phyloP scores from a whole-genome alignment of 2,113 vertebrate genomes.

The Tricholaema leucomelas region DNA sequence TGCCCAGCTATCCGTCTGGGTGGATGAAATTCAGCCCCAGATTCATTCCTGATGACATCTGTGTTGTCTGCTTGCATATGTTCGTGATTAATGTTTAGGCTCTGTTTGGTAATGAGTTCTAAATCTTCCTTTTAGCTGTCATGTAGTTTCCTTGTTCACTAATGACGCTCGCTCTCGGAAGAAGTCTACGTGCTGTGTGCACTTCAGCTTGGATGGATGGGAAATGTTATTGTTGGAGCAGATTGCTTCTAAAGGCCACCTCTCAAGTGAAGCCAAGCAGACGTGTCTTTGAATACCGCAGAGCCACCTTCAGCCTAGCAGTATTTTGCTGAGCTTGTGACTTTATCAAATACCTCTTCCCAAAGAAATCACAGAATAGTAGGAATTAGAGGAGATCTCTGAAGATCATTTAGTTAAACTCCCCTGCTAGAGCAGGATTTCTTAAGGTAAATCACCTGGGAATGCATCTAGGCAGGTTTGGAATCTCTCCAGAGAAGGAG shows the following conservation, averaged over 20 bases:
- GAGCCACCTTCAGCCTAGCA: neutral
- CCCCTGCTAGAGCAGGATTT: too few species aligned
- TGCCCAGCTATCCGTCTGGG: neutral
- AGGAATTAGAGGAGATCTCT: too few species aligned
- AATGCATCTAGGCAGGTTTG: too few species aligned
- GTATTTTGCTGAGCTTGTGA: neutral
- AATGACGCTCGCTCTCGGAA: neutral
- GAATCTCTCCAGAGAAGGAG: too few species aligned
- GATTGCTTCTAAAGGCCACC: neutral
- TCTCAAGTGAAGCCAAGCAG: neutral
- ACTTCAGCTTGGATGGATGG: neutral
- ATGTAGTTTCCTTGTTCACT: neutral
- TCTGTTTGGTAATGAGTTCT: neutral
- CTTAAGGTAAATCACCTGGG: too few species aligned
- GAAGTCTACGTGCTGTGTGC: neutral
- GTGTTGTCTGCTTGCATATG: neutral
- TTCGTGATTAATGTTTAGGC: neutral
- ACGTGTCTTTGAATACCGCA: accelerated
- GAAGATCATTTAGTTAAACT: too few species aligned
- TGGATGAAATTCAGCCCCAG: neutral
- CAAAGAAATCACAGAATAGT: too few species aligned
- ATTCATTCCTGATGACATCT: neutral
- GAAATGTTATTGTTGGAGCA: neutral
- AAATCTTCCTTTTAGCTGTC: neutral
- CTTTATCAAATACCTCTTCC: neutral